Evolutionary conservation across 1,140 invertebrate genomes (phyloP).

Genomic region (Drosophila repleta): DNA sequence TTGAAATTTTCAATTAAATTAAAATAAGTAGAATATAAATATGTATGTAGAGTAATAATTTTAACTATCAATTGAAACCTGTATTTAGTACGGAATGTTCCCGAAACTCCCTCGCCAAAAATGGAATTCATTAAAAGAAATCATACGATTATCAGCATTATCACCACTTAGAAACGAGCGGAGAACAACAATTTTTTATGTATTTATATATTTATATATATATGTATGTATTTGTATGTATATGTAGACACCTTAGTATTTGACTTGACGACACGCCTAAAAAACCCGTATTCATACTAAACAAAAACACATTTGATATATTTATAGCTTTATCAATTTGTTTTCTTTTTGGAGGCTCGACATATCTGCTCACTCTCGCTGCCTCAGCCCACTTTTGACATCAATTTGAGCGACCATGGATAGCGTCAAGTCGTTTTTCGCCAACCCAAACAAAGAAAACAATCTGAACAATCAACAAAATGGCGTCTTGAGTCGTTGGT

Average conservation of each 20-base stretch:
- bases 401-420: constrained; percentile 59
- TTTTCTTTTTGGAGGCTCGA: constrained; percentile 66
- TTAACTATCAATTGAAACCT: constrained; percentile 17
- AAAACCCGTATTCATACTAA: constrained; percentile 60
- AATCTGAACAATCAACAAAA: constrained; percentile 62
- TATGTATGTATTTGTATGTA: constrained; percentile 22
- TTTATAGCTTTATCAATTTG: constrained; percentile 79
- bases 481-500: constrained; percentile 49
- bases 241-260: constrained; percentile 17
- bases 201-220: constrained; percentile 2
- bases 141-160: constrained; percentile 39
- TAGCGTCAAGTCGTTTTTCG: constrained; percentile 76
- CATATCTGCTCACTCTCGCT: constrained; percentile 23
- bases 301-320: constrained; percentile 64
- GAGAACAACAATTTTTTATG: constrained; percentile 11
- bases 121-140: constrained; percentile 41
- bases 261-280: constrained; percentile 26
- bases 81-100: constrained; percentile 24
- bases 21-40: too few relatives aligned
- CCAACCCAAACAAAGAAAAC: constrained; percentile 59
- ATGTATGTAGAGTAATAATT: too few relatives aligned
- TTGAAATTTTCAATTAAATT: constrained; percentile 13
- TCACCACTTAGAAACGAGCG: constrained; percentile 39
- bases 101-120: constrained; percentile 24
- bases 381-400: background rate